These are phyloP conservation scores for Ameiurus melas DNA, from an alignment of 2,113 vertebrate species.

Conservation along the genomic window DNA sequence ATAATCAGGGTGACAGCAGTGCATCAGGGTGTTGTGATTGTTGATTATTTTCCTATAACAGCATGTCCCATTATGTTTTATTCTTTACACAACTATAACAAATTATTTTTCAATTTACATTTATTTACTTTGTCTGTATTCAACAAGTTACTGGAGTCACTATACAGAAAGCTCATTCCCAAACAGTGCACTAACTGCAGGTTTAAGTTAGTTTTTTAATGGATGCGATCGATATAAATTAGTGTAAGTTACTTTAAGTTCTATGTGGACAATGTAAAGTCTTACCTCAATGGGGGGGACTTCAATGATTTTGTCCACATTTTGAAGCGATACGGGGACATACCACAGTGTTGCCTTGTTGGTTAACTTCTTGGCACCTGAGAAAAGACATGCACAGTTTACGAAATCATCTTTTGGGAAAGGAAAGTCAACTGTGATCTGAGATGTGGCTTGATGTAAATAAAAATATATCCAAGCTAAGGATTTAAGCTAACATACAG, in stretches of 20 bases:
- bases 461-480: neutral
- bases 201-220: neutral
- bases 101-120: neutral
- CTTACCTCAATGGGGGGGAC: constrained; percentile 91
- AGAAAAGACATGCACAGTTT: constrained; percentile 22
- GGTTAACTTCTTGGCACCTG: constrained; percentile 86
- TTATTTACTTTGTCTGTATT: neutral
- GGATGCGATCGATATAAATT: neutral
- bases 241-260: neutral
- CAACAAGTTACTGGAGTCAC: neutral
- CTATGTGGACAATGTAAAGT: neutral
- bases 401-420: neutral
- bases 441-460: neutral
- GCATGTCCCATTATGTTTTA: neutral
- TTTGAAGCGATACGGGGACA: constrained; percentile 86
- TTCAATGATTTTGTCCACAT: constrained; percentile 85
- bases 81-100: neutral
- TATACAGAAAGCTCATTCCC: neutral
- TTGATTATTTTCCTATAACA: neutral
- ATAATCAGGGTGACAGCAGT: too few species aligned
- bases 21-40: neutral
- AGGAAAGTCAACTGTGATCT: neutral
- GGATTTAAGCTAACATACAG: neutral
- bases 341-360: constrained; percentile 94
- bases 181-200: neutral